Percentiles rank a stretch among this genome's conserved stretches.
Conservation (phyloP, 2,797 vertebrate genomes). For the Anas bahamensis region DNA sequence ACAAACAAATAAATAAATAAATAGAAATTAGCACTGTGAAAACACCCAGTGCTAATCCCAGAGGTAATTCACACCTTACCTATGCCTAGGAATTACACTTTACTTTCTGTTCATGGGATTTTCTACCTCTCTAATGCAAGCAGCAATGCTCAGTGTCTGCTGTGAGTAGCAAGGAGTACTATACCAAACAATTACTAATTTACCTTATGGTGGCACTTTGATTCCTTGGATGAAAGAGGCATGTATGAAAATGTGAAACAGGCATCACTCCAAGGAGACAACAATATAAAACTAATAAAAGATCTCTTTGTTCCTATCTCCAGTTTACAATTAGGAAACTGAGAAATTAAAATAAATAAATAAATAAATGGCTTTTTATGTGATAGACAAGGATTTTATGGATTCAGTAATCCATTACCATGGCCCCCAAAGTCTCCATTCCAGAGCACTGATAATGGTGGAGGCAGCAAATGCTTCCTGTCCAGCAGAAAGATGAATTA, state of each 20-base stretch:
- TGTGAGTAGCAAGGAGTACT: not conserved
- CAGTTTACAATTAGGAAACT: not conserved
- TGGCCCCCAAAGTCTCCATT: not conserved
- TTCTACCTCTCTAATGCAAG: not conserved
- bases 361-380: not conserved
- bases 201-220: not conserved
- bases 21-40: not conserved
- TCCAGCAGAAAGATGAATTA: not conserved
- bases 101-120: not conserved
- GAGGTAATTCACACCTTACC: not conserved
- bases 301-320: not conserved
- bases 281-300: not conserved
- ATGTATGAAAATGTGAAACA: not conserved
- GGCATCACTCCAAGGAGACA: not conserved
- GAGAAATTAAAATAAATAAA: not conserved
- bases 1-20: not conserved
- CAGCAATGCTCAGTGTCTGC: not conserved
- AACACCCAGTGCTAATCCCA: not conserved
- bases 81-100: not conserved
- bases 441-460: not conserved
- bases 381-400: not conserved
- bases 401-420: not conserved
- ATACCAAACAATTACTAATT: not conserved
- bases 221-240: not conserved
- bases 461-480: not conserved